Percentiles rank a stretch among this genome's conserved stretches.
phyloP scores from a whole-genome alignment of 2,113 vertebrate species.

The Etia nguti region DNA sequence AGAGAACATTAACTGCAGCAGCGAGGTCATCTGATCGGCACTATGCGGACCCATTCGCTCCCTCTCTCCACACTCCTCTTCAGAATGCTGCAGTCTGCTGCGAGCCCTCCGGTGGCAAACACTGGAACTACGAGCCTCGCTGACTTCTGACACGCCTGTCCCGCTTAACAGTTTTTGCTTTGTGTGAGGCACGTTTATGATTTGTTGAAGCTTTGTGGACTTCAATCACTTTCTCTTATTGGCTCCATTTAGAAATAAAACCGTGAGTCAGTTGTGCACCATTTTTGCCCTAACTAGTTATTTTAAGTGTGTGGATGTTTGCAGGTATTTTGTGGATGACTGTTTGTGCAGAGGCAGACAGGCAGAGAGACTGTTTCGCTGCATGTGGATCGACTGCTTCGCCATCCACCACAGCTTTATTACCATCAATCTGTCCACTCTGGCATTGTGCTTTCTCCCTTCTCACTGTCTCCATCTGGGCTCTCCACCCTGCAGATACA shows the following conservation, averaged over 20 bases:
- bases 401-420: conserved; percentile 57
- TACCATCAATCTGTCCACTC: conserved; percentile 63
- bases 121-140: conserved; percentile 23
- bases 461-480: conserved; percentile 64
- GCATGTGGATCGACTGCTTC: conserved; percentile 32
- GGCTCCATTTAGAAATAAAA: not conserved
- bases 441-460: conserved; percentile 55
- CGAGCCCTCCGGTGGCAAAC: conserved; percentile 39
- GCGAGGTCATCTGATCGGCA: conserved; percentile 72
- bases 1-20: conserved; percentile 75
- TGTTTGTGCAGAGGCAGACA: not conserved
- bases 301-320: not conserved
- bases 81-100: conserved; percentile 57
- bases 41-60: conserved; percentile 59
- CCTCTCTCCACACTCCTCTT: conserved; percentile 24
- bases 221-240: conserved; percentile 7
- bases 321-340: not conserved
- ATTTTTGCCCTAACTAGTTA: conserved; percentile 10
- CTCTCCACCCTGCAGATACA: conserved; percentile 51
- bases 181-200: not conserved
- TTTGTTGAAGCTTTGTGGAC: not conserved
- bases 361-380: not conserved
- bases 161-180: not conserved
- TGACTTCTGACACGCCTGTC: not conserved
- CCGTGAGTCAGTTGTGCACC: not conserved